These are phyloP conservation scores for Trisateles emortualis DNA, from an alignment of 2,888 invertebrate species.

Conservation along the genomic window DNA sequence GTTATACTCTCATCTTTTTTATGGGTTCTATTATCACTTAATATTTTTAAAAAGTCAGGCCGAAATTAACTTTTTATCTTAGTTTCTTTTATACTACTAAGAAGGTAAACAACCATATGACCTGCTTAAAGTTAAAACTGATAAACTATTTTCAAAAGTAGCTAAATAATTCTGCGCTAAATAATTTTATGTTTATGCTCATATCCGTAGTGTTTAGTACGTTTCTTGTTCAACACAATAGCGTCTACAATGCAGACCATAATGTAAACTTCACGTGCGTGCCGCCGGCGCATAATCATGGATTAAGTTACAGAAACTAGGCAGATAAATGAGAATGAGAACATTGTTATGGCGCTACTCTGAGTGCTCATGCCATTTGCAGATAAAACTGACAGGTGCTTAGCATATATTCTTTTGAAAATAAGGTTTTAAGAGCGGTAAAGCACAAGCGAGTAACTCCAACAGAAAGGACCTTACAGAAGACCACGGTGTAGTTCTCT, in stretches of 20 bases:
- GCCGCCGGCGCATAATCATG: constrained; percentile 58
- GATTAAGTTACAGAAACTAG: constrained; percentile 68
- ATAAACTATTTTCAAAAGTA: neutral
- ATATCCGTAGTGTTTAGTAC: constrained; percentile 27
- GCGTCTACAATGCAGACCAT: constrained; percentile 45
- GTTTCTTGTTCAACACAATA: constrained; percentile 44
- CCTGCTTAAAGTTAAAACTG: too few relatives aligned
- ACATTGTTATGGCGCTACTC: constrained; percentile 49
- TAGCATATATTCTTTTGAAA: neutral
- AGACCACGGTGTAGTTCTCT: too few relatives aligned
- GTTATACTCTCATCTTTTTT: too few relatives aligned
- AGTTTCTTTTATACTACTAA: too few relatives aligned
- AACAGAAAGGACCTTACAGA: too few relatives aligned
- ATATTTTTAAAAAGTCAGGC: too few relatives aligned
- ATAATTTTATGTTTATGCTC: constrained; percentile 30
- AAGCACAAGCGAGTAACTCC: too few relatives aligned
- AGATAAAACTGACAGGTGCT: constrained; percentile 14
- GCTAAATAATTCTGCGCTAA: constrained; percentile 6
- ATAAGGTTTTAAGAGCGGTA: too few relatives aligned
- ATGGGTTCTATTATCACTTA: too few relatives aligned
- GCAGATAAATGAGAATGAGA: constrained; percentile 58
- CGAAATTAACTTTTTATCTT: too few relatives aligned
- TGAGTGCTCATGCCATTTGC: constrained; percentile 27
- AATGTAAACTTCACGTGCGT: constrained; percentile 64
- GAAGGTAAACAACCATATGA: too few relatives aligned